Conservation (phyloP, 2,888 invertebrate species). For the Drosophila falleni region DNA sequence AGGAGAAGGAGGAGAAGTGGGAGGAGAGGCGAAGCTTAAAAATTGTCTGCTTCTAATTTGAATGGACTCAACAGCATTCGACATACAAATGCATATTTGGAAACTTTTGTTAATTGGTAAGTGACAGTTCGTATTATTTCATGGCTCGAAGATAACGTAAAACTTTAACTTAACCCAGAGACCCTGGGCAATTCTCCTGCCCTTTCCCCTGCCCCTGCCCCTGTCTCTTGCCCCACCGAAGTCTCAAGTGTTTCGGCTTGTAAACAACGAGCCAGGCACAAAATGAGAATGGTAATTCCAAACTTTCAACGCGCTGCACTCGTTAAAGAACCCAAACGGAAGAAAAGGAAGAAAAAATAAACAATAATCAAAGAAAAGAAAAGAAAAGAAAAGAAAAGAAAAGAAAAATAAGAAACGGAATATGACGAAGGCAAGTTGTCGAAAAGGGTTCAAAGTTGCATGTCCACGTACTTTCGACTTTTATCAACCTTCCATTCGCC, state of each 20-base stretch:
- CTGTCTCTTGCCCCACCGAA: neutral
- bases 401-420: slow-evolving; percentile 25
- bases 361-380: neutral
- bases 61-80: slow-evolving; percentile 83
- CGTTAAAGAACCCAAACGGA: slow-evolving; percentile 34
- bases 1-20: slow-evolving; percentile 8
- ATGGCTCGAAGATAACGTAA: slow-evolving; percentile 30
- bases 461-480: slow-evolving; percentile 33
- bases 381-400: neutral
- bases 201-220: neutral
- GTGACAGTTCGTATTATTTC: slow-evolving; percentile 66
- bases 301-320: slow-evolving; percentile 69
- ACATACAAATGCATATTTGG: slow-evolving; percentile 85
- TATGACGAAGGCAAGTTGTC: slow-evolving; percentile 29
- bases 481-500: slow-evolving; percentile 22
- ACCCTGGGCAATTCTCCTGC: neutral
- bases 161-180: slow-evolving; percentile 36
- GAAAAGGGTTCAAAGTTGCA: slow-evolving; percentile 59
- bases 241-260: slow-evolving; percentile 25
- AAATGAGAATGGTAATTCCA: slow-evolving; percentile 68
- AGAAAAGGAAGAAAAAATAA: neutral
- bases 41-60: slow-evolving; percentile 80
- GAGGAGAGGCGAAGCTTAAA: slow-evolving; percentile 45
- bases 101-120: slow-evolving; percentile 84
- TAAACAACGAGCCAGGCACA: slow-evolving; percentile 27